A percentile compares a stretch with the other conserved stretches of the same genome.
Conservation (phyloP, 2,113 vertebrate species). For the Propithecus coquereli region DNA sequence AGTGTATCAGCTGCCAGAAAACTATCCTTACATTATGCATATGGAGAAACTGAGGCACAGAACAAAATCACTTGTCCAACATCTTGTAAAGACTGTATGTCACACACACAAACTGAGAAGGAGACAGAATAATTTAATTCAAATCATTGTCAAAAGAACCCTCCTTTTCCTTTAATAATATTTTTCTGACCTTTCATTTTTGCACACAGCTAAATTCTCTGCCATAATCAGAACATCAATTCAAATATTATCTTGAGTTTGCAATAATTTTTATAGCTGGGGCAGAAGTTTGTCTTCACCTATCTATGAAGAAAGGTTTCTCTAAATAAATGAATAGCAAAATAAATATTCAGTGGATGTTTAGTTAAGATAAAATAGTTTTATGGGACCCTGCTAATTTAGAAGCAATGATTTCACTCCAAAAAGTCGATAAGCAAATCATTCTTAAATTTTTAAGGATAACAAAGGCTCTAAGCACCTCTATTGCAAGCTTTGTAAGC, state of each 20-base stretch:
- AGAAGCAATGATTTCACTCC: neutral
- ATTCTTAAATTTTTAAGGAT: neutral
- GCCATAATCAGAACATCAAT: neutral
- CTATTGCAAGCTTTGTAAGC: neutral
- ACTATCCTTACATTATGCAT: neutral
- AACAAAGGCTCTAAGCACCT: neutral
- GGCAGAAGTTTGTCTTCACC: neutral
- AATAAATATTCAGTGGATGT: neutral
- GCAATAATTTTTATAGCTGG: neutral
- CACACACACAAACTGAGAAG: neutral
- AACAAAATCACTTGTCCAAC: neutral
- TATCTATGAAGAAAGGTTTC: neutral
- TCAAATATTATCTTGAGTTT: neutral
- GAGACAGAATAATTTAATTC: neutral
- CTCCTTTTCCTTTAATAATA: neutral
- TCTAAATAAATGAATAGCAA: neutral
- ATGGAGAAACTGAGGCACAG: conserved; percentile 1
- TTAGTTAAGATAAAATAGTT: neutral
- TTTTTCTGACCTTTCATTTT: neutral
- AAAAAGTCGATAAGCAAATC: neutral
- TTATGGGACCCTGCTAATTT: neutral
- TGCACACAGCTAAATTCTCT: neutral
- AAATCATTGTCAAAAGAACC: neutral
- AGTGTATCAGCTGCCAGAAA: neutral
- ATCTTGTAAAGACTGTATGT: neutral